Evolutionary conservation across 2,888 invertebrate genomes (phyloP).

Genomic region (Caenorhabditis sp.): DNA sequence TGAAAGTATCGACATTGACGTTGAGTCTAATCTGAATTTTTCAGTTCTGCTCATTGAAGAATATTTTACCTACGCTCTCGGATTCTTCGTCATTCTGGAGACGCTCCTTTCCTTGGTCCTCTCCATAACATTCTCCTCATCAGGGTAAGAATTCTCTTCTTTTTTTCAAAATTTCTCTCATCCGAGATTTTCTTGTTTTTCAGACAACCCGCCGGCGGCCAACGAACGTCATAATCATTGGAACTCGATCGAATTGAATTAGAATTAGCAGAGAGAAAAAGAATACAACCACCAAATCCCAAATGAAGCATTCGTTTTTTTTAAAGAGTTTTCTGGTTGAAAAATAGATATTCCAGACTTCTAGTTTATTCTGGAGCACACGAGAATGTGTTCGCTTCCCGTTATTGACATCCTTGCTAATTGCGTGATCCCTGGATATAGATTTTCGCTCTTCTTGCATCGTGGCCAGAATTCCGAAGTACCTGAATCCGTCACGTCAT

Average conservation of each 20-base stretch:
- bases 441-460: background rate
- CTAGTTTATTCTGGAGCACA: background rate
- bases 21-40: constrained; percentile 10
- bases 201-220: constrained; percentile 35
- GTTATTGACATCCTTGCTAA: background rate
- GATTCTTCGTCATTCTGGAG: constrained; percentile 61
- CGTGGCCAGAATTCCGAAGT: constrained; percentile 14
- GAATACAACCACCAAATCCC: background rate
- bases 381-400: background rate
- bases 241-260: constrained; percentile 2
- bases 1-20: background rate
- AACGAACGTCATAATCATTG: constrained; percentile 34
- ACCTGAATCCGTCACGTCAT: constrained; percentile 22
- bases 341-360: background rate
- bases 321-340: background rate
- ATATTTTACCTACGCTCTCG: constrained; percentile 56
- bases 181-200: constrained; percentile 6
- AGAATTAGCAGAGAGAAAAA: constrained; percentile 8
- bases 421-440: background rate
- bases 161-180: background rate
- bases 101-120: constrained; percentile 50
- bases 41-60: constrained; percentile 69
- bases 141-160: constrained; percentile 24
- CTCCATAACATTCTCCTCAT: constrained; percentile 53
- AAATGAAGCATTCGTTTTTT: constrained; percentile 1